Base-by-base conservation (phyloP, 2,113 vertebrate genomes). In the Opisthocomus hoazin region DNA sequence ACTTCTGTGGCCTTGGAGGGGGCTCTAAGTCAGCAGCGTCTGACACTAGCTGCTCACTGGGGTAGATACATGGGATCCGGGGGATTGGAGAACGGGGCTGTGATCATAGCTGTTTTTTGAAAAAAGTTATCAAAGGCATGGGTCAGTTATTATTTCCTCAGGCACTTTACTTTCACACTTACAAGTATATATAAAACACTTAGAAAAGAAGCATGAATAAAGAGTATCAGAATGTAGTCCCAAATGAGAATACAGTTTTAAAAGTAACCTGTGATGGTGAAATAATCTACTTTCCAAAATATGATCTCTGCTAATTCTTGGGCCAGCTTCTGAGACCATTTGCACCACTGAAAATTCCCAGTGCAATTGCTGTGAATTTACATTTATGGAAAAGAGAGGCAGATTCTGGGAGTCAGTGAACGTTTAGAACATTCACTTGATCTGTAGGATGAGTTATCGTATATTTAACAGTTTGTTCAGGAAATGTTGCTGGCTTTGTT, bases 381-480 rank as follows among this genome's bases (percentile, higher is more conserved):
- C 65, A 80, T 41, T 85, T 48, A 57, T 77, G 18, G 26, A 65
- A 66, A 65, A 54, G 21, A 14, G 37, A 84, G 41, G 41, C 22
- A 34, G 32, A 54, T 77, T 64, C 84, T 83, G 50, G 45, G 37
- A 87, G 71, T 43, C 46, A 36, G 61, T 26, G 77, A 83, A 57
- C 27, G 43, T 34, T 75, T 32, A 58, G 45, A 91, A 53, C 39
- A 90, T 58, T 34, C 74, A 36, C 41, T 96, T 84, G 14, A 61
- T 89, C 61, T 83, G 54, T 68, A 71, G 74, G 48, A 73, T 34
- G 77, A 94, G 74, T 92, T 95, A 64, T 51, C 2, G 0, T 60
- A 19, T 79, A 78, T 89, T 82, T 96, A 84, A 68, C 77, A 78
- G 87, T 96, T 95, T 87, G 77, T 91, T 84, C 81, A 94, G 91